Percentiles rank a stretch among this genome's conserved stretches.
Evolutionary conservation across 2,888 invertebrate species (phyloP).

Genomic region (Aquatica leii): DNA sequence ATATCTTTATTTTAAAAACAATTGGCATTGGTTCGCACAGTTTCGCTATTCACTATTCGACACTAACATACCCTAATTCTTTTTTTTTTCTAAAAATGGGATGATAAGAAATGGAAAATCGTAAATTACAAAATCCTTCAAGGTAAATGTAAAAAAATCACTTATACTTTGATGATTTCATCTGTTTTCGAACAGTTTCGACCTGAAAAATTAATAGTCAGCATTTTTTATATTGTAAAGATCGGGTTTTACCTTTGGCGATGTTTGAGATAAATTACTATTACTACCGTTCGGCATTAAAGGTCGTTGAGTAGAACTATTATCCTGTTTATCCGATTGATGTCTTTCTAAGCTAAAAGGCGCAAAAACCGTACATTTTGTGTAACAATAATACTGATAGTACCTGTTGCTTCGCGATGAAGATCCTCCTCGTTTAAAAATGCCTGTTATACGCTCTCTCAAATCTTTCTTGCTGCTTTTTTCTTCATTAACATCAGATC

Average conservation of each 20-base stretch:
- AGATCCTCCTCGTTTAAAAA: slow-evolving; percentile 77
- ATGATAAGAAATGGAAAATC: slow-evolving; percentile 31
- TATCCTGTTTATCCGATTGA: slow-evolving; percentile 49
- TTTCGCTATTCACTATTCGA: slow-evolving; percentile 6
- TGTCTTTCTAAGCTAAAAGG: slow-evolving; percentile 58
- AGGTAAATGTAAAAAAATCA: slow-evolving; percentile 15
- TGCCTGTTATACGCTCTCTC: slow-evolving; percentile 81
- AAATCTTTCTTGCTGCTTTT: slow-evolving; percentile 77
- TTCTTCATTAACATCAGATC: slow-evolving; percentile 75
- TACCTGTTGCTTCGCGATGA: slow-evolving; percentile 72
- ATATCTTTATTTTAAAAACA: too few species aligned
- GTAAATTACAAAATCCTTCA: neutral
- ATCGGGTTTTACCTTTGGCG: slow-evolving; percentile 22
- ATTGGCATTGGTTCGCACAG: too few species aligned
- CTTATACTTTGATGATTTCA: slow-evolving; percentile 20
- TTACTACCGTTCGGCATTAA: slow-evolving; percentile 56
- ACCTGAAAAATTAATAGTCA: slow-evolving; percentile 14
- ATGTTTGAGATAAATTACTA: slow-evolving; percentile 23
- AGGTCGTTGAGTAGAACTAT: slow-evolving; percentile 62
- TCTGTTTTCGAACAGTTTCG: slow-evolving; percentile 17
- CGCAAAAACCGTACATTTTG: slow-evolving; percentile 26
- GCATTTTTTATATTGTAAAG: neutral
- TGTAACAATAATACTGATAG: slow-evolving; percentile 27
- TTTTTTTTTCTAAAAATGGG: slow-evolving; percentile 28
- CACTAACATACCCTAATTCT: slow-evolving; percentile 18